These are phyloP conservation scores for Aplodontia rufa DNA, from an alignment of 2,113 vertebrate species.

Conservation along the genomic window DNA sequence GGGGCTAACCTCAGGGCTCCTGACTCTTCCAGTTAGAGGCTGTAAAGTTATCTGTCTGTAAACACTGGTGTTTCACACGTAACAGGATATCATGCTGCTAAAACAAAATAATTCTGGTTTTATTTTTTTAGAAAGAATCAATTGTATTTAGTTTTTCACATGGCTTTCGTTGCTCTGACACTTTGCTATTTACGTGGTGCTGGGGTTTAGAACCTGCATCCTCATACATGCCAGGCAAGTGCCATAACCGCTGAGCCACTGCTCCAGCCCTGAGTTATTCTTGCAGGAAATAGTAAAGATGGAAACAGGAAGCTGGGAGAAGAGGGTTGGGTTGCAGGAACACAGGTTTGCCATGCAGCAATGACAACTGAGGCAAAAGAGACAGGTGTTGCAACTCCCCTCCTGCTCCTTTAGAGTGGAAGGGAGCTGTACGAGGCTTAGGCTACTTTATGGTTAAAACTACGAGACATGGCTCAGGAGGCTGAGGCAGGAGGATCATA, in stretches of 20 bases:
- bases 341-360: rapidly evolving
- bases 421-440: not conserved
- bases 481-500: too few species aligned
- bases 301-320: not conserved
- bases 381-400: not conserved
- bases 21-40: not conserved
- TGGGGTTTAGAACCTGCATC: too few species aligned
- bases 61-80: not conserved
- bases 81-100: not conserved
- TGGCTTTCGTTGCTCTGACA: too few species aligned
- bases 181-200: too few species aligned
- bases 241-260: too few species aligned
- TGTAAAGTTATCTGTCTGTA: not conserved
- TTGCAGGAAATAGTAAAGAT: not conserved
- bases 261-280: not conserved
- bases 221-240: too few species aligned
- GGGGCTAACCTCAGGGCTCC: not conserved
- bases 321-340: too few species aligned
- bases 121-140: not conserved
- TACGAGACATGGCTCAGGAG: not conserved
- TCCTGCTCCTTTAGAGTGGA: not conserved
- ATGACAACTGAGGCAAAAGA: not conserved
- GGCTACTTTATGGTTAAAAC: not conserved
- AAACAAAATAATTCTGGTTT: not conserved
- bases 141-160: too few species aligned